Evolutionary conservation across 2,113 vertebrate genomes (phyloP).

Genomic region (Megalops atlanticus): DNA sequence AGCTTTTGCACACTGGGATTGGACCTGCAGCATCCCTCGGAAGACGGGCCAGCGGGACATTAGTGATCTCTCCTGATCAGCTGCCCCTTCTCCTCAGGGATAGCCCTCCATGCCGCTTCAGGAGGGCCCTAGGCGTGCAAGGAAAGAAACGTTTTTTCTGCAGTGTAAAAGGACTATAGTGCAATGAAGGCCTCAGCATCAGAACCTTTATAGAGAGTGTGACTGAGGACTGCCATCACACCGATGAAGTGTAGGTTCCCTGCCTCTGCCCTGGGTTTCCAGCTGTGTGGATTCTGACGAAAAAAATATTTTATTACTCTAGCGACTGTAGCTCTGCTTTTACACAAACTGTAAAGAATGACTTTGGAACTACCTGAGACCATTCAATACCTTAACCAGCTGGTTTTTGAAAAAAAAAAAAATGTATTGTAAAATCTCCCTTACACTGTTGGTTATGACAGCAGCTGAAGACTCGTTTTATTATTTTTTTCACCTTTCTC

Average conservation of each 20-base stretch:
- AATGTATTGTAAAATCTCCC: conserved; percentile 86
- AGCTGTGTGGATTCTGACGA: conserved; percentile 79
- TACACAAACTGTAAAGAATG: conserved; percentile 89
- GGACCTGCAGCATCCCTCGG: conserved; percentile 62
- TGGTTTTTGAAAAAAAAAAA: conserved; percentile 88
- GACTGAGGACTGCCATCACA: conserved; percentile 52
- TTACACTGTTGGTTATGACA: conserved; percentile 85
- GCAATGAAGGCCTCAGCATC: conserved; percentile 14
- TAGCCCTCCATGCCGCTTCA: conserved; percentile 57
- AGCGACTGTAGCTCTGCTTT: conserved; percentile 88
- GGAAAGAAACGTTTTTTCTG: conserved; percentile 34
- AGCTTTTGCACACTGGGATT: conserved; percentile 41
- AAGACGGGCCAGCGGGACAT: conserved; percentile 50
- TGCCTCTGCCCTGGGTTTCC: conserved; percentile 82
- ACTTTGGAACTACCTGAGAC: conserved; percentile 88
- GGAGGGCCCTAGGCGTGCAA: conserved; percentile 59
- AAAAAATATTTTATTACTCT: conserved; percentile 97
- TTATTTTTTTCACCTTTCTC: conserved; percentile 73
- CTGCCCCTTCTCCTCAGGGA: conserved; percentile 36
- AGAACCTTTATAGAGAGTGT: conserved; percentile 1
- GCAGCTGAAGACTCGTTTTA: conserved; percentile 81
- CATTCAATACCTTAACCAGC: conserved; percentile 83
- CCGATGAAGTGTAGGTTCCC: conserved; percentile 43
- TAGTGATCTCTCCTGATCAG: conserved; percentile 46
- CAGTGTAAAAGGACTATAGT: conserved; percentile 37